Base-by-base conservation (phyloP, 2,113 vertebrate genomes). In the Odobenus rosmarus region DNA sequence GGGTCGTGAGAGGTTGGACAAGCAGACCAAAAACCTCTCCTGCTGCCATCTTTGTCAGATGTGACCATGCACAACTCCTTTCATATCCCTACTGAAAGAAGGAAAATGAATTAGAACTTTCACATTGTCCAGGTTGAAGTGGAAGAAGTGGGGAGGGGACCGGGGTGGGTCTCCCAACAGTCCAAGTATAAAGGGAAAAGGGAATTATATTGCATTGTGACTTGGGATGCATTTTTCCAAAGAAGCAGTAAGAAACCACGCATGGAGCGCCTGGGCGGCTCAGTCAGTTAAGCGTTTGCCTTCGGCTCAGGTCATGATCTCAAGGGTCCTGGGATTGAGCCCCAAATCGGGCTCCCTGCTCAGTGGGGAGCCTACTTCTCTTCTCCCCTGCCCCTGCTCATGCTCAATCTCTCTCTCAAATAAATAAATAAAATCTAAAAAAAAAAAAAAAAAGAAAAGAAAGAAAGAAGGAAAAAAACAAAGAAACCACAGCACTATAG, bases 211-310 rank as follows among this genome's bases (percentile, higher is more conserved):
- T 13, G 57, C 33, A 36, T 3, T 74, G 51, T 46, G 71, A 93
- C 57, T 88, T 79, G 77, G 36, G 14, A 85, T 24, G 57, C 86
- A 88, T 81, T 86, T 95, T 88, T 91, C 71, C 57, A 85, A 93
- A 95, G 59, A 76, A 83, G n/a, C 28, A 91, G 21, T 51, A 95
- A 81, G 76, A 95, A 91, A 46, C n/a, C 16, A 74, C 1, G 72
- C 62, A 33, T 33, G 62, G 31, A 31, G 14, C 0, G 6, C 31
- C 62, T 67, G 31, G 31, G 31, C 16, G 31, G 31, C 62, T 67
- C 14, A 67, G 31, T 33, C 6, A 3, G 62, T 33, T 31, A 64
- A 64, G 28, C 5, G 1, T 31, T 16, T 33, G 31, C 62, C 62
- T 16, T 67, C 6, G 4, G 31, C 31, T 67, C 62, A 64, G 28